Conservation (phyloP, 2,113 vertebrate genomes). For the Erythrocebus patas region DNA sequence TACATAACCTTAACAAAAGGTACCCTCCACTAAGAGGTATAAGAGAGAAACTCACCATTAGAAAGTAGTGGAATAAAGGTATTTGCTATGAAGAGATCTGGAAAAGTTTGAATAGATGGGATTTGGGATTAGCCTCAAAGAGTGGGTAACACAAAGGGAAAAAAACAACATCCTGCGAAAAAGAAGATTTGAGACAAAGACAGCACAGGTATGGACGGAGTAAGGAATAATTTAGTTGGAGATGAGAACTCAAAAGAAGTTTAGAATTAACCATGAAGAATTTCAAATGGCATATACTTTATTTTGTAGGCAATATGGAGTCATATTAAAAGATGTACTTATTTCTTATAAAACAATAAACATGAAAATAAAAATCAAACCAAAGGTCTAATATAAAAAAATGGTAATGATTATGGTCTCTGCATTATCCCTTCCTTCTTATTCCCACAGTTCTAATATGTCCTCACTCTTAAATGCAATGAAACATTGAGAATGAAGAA, state of each 20-base stretch:
- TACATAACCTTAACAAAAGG: slow-evolving; percentile 13
- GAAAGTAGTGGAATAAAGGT: slow-evolving; percentile 5
- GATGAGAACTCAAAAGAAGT: background rate
- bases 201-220: background rate
- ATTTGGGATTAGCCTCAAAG: background rate
- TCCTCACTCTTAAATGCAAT: background rate
- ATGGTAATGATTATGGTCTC: background rate
- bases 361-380: slow-evolving; percentile 32
- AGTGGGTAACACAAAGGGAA: background rate
- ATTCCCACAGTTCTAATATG: background rate
- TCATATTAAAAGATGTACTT: background rate
- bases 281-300: background rate
- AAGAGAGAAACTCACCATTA: background rate
- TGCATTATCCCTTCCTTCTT: background rate
- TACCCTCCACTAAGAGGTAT: background rate
- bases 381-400: background rate
- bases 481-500: background rate
- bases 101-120: background rate
- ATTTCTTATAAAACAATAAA: slow-evolving; percentile 36
- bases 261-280: background rate
- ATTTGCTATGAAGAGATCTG: background rate
- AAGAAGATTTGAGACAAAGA: background rate
- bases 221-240: background rate
- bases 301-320: background rate
- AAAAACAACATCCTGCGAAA: background rate